Base-by-base conservation (phyloP, 2,888 invertebrate genomes). In the Acanthosepion pharaonis region DNA sequence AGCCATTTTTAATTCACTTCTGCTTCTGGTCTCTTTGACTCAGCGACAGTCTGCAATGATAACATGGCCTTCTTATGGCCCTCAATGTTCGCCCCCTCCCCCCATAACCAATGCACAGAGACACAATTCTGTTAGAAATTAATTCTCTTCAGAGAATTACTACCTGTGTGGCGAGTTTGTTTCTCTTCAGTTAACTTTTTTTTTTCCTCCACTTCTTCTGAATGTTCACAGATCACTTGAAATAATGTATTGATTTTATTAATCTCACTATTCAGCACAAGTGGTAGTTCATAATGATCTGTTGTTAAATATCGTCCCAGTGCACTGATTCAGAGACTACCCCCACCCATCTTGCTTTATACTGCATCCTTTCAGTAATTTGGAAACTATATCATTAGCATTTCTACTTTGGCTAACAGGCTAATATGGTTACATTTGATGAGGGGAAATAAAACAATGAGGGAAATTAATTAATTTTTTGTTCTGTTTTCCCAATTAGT, bases 261-360 rank as follows among this genome's bases (percentile, higher is more conserved):
- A n/a, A 78, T 78, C 78, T n/a, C 5, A 18, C 78, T 78, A 15
- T 33, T 78, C 78, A 78, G 78, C n/a, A n/a, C 78, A 78, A 78
- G 78, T 78, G 78, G 78, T 18, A 78, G 78, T n/a, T 78, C 78
- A n/a, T 78, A 78, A 78, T 78, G 78, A 78, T 78, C 78, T n/a
- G 78, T 78, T 78, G 78, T 78, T n/a, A 33, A 78, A 78, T 18
- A n/a, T n/a, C 42, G 15, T 78, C n/a, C n/a, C n/a, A 78, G 15
- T 33, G 78, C 78, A 78, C 11, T n/a, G 78, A 78, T n/a, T 78
- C n/a, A n/a, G n/a, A 11, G n/a, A n/a, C 78, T 33, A 0, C 78
- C 23, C 59, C 11, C 78, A 78, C 78, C 11, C 15, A 33, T 33
- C 28, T 64, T 28, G 23, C 23, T 28, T n/a, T n/a, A 78, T 23